Conservation (phyloP, 2,113 vertebrate species). For the Megaceryle maxima region DNA sequence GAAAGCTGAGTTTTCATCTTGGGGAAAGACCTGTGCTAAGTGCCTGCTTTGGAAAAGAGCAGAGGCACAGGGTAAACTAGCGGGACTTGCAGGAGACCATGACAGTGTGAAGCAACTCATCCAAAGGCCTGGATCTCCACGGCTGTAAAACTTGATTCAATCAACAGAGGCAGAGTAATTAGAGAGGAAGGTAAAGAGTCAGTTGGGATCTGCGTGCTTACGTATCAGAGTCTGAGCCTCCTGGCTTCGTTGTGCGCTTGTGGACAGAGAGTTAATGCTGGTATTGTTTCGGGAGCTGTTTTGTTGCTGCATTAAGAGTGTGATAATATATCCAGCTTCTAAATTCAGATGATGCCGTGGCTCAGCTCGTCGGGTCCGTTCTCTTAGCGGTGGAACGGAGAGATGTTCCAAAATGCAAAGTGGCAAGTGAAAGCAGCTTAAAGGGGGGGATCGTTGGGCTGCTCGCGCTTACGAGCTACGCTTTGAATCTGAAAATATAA, state of each 20-base stretch:
- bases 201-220: neutral
- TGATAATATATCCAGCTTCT: neutral
- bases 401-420: neutral
- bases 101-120: neutral
- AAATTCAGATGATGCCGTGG: neutral
- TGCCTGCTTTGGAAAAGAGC: neutral
- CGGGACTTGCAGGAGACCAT: neutral
- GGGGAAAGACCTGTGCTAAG: neutral
- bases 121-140: neutral
- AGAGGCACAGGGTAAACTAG: neutral
- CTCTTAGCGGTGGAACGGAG: accelerated
- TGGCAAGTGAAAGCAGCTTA: neutral
- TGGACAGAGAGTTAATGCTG: neutral
- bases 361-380: neutral
- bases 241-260: accelerated
- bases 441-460: neutral
- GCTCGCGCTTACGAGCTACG: neutral
- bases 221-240: neutral
- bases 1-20: neutral
- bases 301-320: neutral
- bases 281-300: neutral
- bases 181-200: neutral
- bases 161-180: neutral
- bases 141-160: neutral
- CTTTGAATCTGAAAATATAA: neutral